Evolutionary conservation across 2,797 vertebrate genomes (phyloP).

Genomic region (Danionella dracula): DNA sequence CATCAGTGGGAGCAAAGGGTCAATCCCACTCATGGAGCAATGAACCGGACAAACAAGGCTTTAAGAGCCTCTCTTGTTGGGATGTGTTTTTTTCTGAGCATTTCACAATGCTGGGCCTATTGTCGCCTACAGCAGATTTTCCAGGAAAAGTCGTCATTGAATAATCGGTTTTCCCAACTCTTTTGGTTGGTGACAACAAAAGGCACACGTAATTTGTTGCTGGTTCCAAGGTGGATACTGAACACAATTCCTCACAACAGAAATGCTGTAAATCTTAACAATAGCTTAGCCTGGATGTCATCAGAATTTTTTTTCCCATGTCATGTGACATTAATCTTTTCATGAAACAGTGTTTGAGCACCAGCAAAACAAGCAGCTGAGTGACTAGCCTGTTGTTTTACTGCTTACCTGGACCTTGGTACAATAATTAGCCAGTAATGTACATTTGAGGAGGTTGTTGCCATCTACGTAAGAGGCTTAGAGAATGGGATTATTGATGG

Average conservation of each 20-base stretch:
- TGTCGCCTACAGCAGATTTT: conserved; percentile 25
- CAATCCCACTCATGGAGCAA: conserved; percentile 35
- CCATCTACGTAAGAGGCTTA: conserved; percentile 18
- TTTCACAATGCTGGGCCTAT: conserved; percentile 12
- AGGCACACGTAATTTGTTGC: neutral
- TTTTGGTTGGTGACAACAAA: neutral
- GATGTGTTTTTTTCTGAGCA: conserved; percentile 20
- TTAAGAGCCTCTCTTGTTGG: conserved; percentile 39
- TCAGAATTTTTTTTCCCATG: neutral
- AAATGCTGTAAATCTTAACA: neutral
- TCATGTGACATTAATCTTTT: conserved; percentile 20
- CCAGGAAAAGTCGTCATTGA: neutral
- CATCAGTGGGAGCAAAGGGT: conserved; percentile 44
- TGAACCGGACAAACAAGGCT: conserved; percentile 36
- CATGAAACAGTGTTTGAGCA: conserved; percentile 12
- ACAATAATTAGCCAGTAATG: conserved; percentile 8
- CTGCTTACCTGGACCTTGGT: neutral
- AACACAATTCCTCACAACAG: neutral
- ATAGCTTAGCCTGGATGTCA: neutral
- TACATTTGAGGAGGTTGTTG: conserved; percentile 1
- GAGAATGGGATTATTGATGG: conserved; percentile 20
- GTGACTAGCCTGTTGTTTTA: neutral
- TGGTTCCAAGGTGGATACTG: neutral
- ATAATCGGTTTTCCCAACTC: conserved; percentile 9
- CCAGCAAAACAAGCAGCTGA: neutral